Evolutionary conservation across 30 jellyfish, hydroid and myxozoan species (phyloP), one percentile per base, ranked within the genome.

Genomic region (Hydractinia symbiolongicarpus): DNA sequence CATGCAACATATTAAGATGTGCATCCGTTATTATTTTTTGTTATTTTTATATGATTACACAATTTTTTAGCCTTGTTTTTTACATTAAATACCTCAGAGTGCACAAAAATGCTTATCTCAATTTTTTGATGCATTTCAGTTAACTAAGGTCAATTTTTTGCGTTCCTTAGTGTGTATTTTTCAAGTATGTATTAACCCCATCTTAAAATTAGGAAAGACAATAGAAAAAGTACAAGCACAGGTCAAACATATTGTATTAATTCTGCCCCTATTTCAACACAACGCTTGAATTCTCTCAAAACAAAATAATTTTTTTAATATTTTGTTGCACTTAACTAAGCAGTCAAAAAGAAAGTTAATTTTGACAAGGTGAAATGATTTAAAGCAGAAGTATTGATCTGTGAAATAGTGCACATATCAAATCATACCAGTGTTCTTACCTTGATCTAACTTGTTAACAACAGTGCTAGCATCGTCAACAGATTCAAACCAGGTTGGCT

Each of bases 401-500:
- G 19, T 16, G 15, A 58, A 16, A 58, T 11, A 58, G 2, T 0
- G 44, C 2, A 30, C 44, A 30, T 30, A 30, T 2, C 44, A 30
- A 30, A 58, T 16, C 69, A 11, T 11, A 58, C 15, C 15, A 13
- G 3, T 58, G 15, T 58, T 13, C 74, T 64, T 64, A 64, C 74
- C 40, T 6, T 64, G 4, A n/a, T 64, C 8, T 64, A 64, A 4
- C 17, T 64, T 64, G 8, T 64, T 51, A 0, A 51, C 19, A 13
- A 64, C 74, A 6, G 74, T 51, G 19, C 8, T 64, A 1, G 7
- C 16, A 64, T 64, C 74, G 40, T 64, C 74, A 64, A 13, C 74
- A 64, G 74, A 64, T 64, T 64, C 74, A 64, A 64, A 64, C 74
- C 74, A 64, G 19, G 19, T 64, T 64, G 74, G 74, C 19, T 64